Percentiles rank a stretch among this genome's conserved stretches.
These are phyloP conservation scores for Hafferia zeledoni DNA, from an alignment of 2,797 vertebrate genomes.

Conservation along the genomic window DNA sequence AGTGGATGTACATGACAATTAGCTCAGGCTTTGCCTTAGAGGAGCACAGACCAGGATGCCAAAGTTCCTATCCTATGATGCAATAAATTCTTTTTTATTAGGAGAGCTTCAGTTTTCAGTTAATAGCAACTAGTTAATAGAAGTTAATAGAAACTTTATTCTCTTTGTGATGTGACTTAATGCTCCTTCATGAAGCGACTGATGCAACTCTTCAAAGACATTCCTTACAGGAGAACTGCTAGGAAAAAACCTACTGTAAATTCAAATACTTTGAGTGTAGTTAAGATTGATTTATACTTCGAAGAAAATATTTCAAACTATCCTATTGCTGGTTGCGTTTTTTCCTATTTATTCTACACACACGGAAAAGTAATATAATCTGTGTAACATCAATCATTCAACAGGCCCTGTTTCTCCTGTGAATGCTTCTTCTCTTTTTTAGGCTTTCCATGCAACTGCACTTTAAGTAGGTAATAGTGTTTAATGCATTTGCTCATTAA, in stretches of 20 bases:
- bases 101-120: neutral
- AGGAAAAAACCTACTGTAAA: neutral
- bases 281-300: constrained; percentile 12
- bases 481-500: constrained; percentile 21
- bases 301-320: constrained; percentile 5
- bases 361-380: constrained; percentile 22
- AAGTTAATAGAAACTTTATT: neutral
- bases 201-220: neutral
- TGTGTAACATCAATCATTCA: constrained; percentile 5
- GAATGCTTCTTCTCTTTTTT: neutral
- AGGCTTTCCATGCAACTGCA: neutral
- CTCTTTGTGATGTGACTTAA: neutral
- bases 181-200: neutral
- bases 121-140: neutral
- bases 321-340: neutral
- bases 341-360: constrained; percentile 22
- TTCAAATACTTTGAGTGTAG: neutral
- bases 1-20: constrained; percentile 22
- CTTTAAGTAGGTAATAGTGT: neutral
- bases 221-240: neutral
- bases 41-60: neutral
- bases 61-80: constrained; percentile 28
- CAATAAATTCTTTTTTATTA: constrained; percentile 20
- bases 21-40: constrained; percentile 22
- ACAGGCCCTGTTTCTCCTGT: neutral